Conservation (phyloP, 2,888 invertebrate species). For the Odontocolon sp. region DNA sequence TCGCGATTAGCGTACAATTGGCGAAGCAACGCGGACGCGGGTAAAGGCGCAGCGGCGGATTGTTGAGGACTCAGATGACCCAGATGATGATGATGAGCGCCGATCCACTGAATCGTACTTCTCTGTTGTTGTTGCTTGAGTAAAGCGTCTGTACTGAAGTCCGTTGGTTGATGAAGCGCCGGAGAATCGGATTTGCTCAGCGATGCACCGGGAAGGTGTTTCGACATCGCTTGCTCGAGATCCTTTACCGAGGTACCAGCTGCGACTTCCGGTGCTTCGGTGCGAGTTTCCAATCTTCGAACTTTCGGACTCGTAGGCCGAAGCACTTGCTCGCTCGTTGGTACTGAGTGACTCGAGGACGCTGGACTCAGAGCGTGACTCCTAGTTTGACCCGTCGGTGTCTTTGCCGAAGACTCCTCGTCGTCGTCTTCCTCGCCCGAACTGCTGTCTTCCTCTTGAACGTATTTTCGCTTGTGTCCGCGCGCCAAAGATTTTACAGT, state of each 20-base stretch:
- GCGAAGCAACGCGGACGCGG: constrained; percentile 93
- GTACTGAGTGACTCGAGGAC: constrained; percentile 84
- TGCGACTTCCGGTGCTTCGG: constrained; percentile 71
- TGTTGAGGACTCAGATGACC: constrained; percentile 85
- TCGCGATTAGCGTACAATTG: constrained; percentile 94
- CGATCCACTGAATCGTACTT: constrained; percentile 96
- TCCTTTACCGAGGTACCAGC: constrained; percentile 90
- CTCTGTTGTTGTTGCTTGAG: constrained; percentile 90
- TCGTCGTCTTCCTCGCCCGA: constrained; percentile 82
- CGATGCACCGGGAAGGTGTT: constrained; percentile 88
- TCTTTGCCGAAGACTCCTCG: constrained; percentile 76
- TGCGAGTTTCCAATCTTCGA: constrained; percentile 66
- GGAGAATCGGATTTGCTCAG: constrained; percentile 82
- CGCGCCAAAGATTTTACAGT: constrained; percentile 76
- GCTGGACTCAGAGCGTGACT: constrained; percentile 84
- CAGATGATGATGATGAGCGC: constrained; percentile 87
- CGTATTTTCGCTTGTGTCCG: constrained; percentile 84
- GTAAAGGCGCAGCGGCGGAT: constrained; percentile 85
- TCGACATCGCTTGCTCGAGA: constrained; percentile 97
- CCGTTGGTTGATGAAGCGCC: constrained; percentile 88
- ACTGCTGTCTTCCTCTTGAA: constrained; percentile 80
- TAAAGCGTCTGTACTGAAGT: constrained; percentile 93
- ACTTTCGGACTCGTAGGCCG: constrained; percentile 77
- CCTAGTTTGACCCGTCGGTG: constrained; percentile 66
- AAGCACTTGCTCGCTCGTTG: constrained; percentile 77